Base-by-base conservation (phyloP, 2,888 invertebrate species). In the Yponomeuta sedellus region DNA sequence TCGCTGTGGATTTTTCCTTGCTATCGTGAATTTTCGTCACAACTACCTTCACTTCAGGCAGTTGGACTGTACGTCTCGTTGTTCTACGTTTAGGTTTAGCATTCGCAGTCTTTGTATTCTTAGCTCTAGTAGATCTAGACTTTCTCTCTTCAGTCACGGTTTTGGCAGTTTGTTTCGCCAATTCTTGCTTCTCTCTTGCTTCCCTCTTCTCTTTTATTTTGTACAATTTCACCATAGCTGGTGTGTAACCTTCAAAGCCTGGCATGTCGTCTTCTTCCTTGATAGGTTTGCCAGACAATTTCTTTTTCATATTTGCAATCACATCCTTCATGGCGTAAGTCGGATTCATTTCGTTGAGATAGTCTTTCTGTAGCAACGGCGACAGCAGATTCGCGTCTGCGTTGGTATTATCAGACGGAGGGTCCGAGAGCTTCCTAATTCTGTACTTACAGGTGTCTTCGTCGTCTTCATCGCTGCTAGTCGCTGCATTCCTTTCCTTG, bases 261-360 rank as follows among this genome's bases (percentile, higher is more conserved):
- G 78, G 74, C 4, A 71, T 68, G 10, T 65, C 57, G 10, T 83
- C 83, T 66, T 85, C 85, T 40, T 84, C 86, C 70, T 83, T 87
- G 16, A 62, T n/a, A 6, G 67, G 64, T 76, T 83, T 84, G 0
- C 85, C 85, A 0, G 82, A 67, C 22, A 82, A 76, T 76, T 92
- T 92, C 67, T 93, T 94, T 71, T 92, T 92, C 73, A 93, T 93
- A 74, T 89, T 93, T 57, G 93, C 92, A 66, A 94, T 83, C 0
- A 95, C 93, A 70, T 94, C 93, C 69, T 93, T 86, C 95, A 96
- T 96, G 0, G 95, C 95, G 63, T 94, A 93, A 0, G 95, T 96
- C 0, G 95, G 95, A 74, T 93, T 93, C 67, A 92, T 71, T n/a
- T 79, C 78, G 65, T 83, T 78, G 64, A 94, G 78, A 72, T 83